phyloP scores from a whole-genome alignment of 2,797 vertebrate species.

The Caiman crocodilus region DNA sequence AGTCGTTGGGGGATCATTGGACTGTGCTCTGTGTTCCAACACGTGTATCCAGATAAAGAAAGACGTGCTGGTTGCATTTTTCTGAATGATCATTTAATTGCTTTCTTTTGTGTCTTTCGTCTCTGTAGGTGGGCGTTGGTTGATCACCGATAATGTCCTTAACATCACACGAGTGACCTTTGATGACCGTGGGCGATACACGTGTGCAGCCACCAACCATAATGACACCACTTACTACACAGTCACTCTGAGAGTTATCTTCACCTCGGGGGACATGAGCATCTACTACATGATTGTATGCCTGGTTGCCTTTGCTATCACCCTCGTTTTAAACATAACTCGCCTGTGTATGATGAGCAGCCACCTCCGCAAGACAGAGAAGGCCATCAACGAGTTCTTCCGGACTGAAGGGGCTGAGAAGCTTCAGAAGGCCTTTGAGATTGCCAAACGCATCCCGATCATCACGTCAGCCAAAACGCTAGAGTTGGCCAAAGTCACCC shows the following conservation, averaged over 20 bases:
- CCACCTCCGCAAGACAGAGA: constrained; percentile 94
- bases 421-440: constrained; percentile 95
- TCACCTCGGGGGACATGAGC: constrained; percentile 90
- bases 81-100: background rate
- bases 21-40: too few relatives aligned
- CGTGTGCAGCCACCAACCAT: constrained; percentile 77
- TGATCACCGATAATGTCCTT: constrained; percentile 83
- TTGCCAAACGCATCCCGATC: constrained; percentile 96
- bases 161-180: constrained; percentile 92
- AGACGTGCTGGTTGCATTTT: too few relatives aligned
- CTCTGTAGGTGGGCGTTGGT: constrained; percentile 88
- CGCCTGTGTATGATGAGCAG: constrained; percentile 95
- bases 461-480: constrained; percentile 92
- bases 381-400: constrained; percentile 97
- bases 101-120: constrained; percentile 48
- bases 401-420: constrained; percentile 93
- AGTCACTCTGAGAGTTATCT: constrained; percentile 89
- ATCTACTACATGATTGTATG: constrained; percentile 93
- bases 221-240: constrained; percentile 82
- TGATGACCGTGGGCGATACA: constrained; percentile 92
- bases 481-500: constrained; percentile 95
- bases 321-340: constrained; percentile 90
- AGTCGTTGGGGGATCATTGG: too few relatives aligned
- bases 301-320: constrained; percentile 91
- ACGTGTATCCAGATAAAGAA: background rate